Conservation (phyloP, 1,140 invertebrate species). For the Drosophila subobscura region DNA sequence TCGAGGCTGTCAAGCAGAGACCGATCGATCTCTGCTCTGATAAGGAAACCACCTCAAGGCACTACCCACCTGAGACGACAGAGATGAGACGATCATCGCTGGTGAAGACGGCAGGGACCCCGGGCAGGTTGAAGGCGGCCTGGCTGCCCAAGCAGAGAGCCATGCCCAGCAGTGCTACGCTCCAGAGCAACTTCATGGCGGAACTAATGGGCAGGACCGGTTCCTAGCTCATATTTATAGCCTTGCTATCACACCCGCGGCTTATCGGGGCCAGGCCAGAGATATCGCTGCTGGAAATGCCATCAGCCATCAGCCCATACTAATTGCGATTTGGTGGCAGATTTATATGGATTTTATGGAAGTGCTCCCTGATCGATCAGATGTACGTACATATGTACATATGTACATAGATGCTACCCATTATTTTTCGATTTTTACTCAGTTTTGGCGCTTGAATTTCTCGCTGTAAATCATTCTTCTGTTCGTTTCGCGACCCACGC, state of each 20-base stretch:
- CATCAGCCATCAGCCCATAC: conserved; percentile 20
- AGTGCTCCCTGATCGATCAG: conserved; percentile 5
- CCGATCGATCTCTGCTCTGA: conserved; percentile 1
- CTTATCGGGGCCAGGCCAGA: conserved; percentile 14
- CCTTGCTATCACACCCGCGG: conserved; percentile 20
- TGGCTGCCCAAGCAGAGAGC: conserved; percentile 16
- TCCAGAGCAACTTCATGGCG: conserved; percentile 51
- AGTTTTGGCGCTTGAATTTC: too few relatives aligned
- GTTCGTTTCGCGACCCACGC: too few relatives aligned
- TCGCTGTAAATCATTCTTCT: too few relatives aligned
- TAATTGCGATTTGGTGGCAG: conserved; percentile 4
- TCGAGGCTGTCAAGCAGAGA: conserved; percentile 33
- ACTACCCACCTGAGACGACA: conserved; percentile 41
- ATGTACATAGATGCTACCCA: neutral
- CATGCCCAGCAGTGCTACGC: conserved; percentile 33
- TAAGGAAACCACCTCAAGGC: too few relatives aligned
- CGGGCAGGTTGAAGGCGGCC: conserved; percentile 30
- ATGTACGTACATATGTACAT: neutral
- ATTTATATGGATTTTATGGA: neutral
- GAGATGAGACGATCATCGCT: conserved; percentile 33
- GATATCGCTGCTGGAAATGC: conserved; percentile 16
- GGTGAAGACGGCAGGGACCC: conserved; percentile 25
- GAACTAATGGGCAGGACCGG: conserved; percentile 23
- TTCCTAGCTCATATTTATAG: conserved; percentile 52
- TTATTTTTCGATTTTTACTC: too few relatives aligned